Evolutionary conservation across 2,113 vertebrate genomes (phyloP).

Genomic region (Perca fluviatilis): DNA sequence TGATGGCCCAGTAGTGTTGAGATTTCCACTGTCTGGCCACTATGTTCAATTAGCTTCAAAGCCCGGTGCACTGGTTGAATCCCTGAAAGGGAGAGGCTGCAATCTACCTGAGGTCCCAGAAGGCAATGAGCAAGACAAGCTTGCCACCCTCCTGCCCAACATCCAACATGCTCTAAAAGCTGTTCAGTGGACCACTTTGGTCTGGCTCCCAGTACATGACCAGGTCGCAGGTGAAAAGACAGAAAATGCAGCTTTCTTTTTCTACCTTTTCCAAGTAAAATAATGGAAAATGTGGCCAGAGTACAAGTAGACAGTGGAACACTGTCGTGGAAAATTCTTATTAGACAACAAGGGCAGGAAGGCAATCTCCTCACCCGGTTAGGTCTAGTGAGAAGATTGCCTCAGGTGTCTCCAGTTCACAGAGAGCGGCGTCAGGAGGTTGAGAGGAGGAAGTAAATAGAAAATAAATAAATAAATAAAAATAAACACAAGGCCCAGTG

Average conservation of each 20-base stretch:
- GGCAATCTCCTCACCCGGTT: slow-evolving; percentile 21
- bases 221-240: neutral
- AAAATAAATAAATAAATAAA: neutral
- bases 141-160: neutral
- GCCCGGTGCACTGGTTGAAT: neutral
- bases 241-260: neutral
- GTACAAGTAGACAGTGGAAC: neutral
- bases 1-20: no score
- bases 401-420: slow-evolving; percentile 32
- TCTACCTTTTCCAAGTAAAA: neutral
- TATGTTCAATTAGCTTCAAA: no score
- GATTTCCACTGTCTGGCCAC: no score
- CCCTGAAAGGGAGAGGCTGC: neutral
- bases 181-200: slow-evolving; percentile 15
- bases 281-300: neutral
- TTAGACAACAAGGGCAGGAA: slow-evolving; percentile 29
- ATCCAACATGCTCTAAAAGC: neutral
- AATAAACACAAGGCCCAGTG: slow-evolving; percentile 7
- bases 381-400: slow-evolving; percentile 39
- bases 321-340: slow-evolving; percentile 18
- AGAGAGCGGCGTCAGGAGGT: neutral
- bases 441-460: slow-evolving; percentile 8
- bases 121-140: neutral
- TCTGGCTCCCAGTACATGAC: neutral
- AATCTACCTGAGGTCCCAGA: neutral